These are phyloP conservation scores for Propithecus deckenii DNA, from an alignment of 2,797 vertebrate species.

Conservation along the genomic window DNA sequence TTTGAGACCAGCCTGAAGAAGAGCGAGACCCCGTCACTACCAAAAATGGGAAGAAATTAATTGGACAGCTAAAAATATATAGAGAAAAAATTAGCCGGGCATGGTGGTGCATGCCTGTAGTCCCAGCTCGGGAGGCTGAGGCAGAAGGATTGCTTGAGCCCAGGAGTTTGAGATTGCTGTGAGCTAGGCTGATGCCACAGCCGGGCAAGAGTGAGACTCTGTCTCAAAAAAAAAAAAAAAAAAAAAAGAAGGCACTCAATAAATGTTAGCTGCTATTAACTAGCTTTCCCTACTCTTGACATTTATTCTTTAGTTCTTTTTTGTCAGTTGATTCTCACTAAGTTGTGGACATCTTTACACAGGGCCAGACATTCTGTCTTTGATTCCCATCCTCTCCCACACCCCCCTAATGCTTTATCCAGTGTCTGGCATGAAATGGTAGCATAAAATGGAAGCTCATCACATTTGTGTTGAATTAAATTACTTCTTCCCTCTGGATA, in stretches of 20 bases:
- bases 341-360: background rate
- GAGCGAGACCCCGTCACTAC: too few relatives aligned
- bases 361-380: background rate
- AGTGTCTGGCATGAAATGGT: background rate
- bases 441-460: background rate
- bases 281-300: background rate
- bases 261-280: background rate
- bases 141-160: too few relatives aligned
- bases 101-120: too few relatives aligned
- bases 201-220: too few relatives aligned
- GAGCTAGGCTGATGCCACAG: too few relatives aligned
- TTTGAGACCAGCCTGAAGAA: too few relatives aligned
- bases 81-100: too few relatives aligned
- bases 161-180: too few relatives aligned
- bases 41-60: too few relatives aligned
- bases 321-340: background rate
- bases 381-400: background rate
- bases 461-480: background rate
- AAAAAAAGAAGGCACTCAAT: background rate
- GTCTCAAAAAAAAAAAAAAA: too few relatives aligned
- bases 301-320: background rate
- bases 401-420: background rate
- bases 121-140: too few relatives aligned
- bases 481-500: background rate
- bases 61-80: too few relatives aligned